phyloP scores from a whole-genome alignment of 1,140 invertebrate genomes.

The Drosophila pandora region DNA sequence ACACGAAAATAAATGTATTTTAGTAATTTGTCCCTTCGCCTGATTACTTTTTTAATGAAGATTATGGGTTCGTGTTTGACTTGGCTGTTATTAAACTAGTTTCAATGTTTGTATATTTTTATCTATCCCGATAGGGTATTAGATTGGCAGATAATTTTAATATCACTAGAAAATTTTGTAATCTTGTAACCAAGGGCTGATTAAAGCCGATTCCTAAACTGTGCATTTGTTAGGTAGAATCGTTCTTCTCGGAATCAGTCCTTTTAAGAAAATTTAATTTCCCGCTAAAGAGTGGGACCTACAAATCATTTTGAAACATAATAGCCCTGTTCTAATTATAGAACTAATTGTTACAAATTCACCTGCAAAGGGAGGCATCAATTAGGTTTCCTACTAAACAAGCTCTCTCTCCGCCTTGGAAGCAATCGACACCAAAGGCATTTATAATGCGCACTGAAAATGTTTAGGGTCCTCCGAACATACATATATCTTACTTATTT shows the following conservation, averaged over 20 bases:
- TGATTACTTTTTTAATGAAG: constrained; percentile 7
- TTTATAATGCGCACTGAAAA: constrained; percentile 21
- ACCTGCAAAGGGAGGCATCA: constrained; percentile 26
- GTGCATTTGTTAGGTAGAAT: no score
- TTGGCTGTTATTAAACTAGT: background rate
- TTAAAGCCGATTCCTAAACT: background rate
- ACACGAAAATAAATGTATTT: constrained; percentile 17
- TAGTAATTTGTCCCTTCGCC: constrained; percentile 21
- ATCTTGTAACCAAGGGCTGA: constrained; percentile 17
- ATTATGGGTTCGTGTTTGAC: constrained; percentile 10
- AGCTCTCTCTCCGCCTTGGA: background rate
- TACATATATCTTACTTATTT: constrained; percentile 36
- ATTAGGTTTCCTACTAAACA: constrained; percentile 25
- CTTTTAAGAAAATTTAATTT: constrained; percentile 8
- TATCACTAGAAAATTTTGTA: constrained; percentile 1
- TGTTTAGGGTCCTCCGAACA: background rate
- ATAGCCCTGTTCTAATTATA: constrained; percentile 35
- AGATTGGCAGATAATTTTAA: constrained; percentile 17
- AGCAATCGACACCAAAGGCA: constrained; percentile 31
- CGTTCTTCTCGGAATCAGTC: background rate
- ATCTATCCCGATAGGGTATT: constrained; percentile 6
- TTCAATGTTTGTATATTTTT: background rate
- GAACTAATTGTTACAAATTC: constrained; percentile 46
- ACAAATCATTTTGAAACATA: constrained; percentile 35
- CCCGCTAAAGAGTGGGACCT: background rate